Evolutionary conservation across 2,113 vertebrate species (phyloP).

Genomic region (Tapirus terrestris): DNA sequence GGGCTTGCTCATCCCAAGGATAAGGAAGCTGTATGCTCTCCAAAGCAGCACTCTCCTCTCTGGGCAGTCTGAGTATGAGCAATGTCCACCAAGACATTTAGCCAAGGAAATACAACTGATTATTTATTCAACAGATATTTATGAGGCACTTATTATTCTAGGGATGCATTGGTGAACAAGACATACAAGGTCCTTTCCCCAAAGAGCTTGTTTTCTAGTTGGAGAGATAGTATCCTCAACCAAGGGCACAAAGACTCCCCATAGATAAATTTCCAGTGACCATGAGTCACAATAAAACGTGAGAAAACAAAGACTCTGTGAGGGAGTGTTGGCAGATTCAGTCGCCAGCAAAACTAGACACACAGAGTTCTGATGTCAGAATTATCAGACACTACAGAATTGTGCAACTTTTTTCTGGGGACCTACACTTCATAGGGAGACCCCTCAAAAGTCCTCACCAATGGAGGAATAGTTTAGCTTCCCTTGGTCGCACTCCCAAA

Average conservation of each 20-base stretch:
- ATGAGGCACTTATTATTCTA: not conserved
- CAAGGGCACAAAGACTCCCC: not conserved
- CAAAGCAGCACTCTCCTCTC: not conserved
- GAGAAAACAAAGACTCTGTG: not conserved
- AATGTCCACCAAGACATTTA: not conserved
- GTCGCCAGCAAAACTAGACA: not conserved
- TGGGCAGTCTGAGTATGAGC: not conserved
- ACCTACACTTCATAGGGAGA: not conserved
- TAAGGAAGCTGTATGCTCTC: not conserved
- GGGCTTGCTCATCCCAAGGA: not conserved
- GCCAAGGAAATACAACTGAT: not conserved
- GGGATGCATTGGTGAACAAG: not conserved
- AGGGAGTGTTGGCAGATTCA: not conserved
- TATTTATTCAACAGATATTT: not conserved
- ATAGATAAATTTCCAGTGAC: not conserved
- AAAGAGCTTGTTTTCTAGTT: not conserved
- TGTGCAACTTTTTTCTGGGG: not conserved
- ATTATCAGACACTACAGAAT: not conserved
- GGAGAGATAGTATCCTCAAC: constrained; percentile 9
- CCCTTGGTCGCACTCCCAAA: not conserved
- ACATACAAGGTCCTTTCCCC: not conserved
- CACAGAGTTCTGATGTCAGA: not conserved
- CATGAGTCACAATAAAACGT: not conserved
- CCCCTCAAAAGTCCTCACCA: not conserved
- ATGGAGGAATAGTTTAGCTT: not conserved